Evolutionary conservation across 2,888 invertebrate genomes (phyloP).

Genomic region (Antheraea assamensis): DNA sequence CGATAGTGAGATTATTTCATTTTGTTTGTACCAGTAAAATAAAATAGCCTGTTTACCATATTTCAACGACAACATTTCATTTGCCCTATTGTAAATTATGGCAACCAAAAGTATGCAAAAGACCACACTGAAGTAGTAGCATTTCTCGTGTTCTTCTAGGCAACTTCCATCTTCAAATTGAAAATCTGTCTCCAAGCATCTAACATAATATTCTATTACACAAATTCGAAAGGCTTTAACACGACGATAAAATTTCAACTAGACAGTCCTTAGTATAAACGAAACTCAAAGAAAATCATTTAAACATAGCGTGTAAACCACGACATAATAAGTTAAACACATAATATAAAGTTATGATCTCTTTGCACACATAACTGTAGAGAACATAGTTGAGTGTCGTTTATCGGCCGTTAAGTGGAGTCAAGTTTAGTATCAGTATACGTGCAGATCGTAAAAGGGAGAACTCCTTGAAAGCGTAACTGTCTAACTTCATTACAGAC

Average conservation of each 20-base stretch:
- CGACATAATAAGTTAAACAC: slow-evolving; percentile 1
- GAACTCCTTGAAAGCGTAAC: slow-evolving; percentile 51
- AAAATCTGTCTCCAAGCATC: too few relatives aligned
- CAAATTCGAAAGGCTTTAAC: not conserved
- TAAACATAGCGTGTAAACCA: not conserved
- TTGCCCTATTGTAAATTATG: too few relatives aligned
- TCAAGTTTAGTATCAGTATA: slow-evolving; percentile 69
- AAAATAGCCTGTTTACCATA: too few relatives aligned
- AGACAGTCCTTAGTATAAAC: not conserved
- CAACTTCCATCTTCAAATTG: too few relatives aligned
- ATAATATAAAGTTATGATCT: slow-evolving; percentile 18
- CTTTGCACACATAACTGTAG: slow-evolving; percentile 34
- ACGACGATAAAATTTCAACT: not conserved
- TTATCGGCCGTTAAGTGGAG: slow-evolving; percentile 58
- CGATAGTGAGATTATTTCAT: too few relatives aligned
- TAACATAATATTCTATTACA: too few relatives aligned
- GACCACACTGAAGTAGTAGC: too few relatives aligned
- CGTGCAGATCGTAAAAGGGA: slow-evolving; percentile 58
- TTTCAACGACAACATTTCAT: too few relatives aligned
- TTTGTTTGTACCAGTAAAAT: too few relatives aligned
- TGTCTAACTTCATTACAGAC: slow-evolving; percentile 65
- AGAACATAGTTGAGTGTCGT: slow-evolving; percentile 51
- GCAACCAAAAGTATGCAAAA: too few relatives aligned
- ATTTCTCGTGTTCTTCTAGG: too few relatives aligned
- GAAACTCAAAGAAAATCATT: not conserved